Evolutionary conservation across 2,797 vertebrate species (phyloP), one percentile per base, ranked within the genome.

Genomic region (Emydoidea blandingii): DNA sequence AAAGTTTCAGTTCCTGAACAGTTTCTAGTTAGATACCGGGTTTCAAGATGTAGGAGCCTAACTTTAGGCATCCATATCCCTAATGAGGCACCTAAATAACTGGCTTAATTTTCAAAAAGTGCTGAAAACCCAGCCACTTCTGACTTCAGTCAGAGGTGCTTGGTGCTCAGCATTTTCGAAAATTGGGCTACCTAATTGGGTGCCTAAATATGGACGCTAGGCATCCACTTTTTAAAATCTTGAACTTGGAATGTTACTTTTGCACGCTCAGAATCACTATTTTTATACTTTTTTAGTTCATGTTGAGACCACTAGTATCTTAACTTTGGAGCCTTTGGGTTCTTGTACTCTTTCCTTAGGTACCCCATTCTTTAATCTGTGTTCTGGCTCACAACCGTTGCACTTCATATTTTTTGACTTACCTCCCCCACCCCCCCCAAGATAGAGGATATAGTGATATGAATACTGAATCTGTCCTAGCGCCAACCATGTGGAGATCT

Each of bases 221-320:
- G 6, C 27, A 15, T 2, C 0, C 0, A 0, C 14, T 0, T 29
- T 0, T 88, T 78, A 82, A 7, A 80, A 34, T 41, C 31, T 47
- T 0, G 1, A 56, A 5, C 6, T 1, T 50, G n/a, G n/a, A 79
- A 49, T 4, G 41, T 84, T 47, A 65, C 34, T 12, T 34, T 79
- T 79, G 34, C 41, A 37, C 74, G 9, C 59, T 90, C 2, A 72
- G n/a, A 41, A 81, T 78, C 65, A 83, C 15, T 34, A 2, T 85
- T 53, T 74, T 41, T 41, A 23, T 74, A 44, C 9, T 37, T 57
- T 91, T 95, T 93, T 18, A n/a, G 23, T 90, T 68, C 11, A 29
- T 21, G 56, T 21, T 37, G 65, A 56, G 6, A 5, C 53, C 74
- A 31, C 12, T 15, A 16, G 1, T 85, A 19, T 54, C 37, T 89